Conservation (phyloP, 2,888 invertebrate genomes). For the Digitonthophagus gazella region DNA sequence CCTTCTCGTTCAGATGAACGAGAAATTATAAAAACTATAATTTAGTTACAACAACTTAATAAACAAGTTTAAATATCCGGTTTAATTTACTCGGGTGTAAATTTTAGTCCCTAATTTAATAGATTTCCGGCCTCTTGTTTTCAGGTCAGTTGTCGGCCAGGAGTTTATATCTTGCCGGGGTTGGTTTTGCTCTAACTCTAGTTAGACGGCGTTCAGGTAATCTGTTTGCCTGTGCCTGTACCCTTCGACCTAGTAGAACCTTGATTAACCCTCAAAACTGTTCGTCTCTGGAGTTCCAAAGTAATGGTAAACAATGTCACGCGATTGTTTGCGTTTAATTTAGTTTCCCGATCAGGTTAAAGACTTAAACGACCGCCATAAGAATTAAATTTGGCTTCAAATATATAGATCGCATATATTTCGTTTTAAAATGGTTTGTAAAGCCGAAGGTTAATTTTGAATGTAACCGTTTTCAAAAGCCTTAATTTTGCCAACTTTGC, state of each 20-base stretch:
- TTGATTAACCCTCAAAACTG: background rate
- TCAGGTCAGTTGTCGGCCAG: background rate
- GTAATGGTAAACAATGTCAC: background rate
- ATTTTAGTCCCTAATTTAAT: background rate
- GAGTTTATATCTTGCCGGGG: background rate
- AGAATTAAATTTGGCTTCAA: too few species aligned
- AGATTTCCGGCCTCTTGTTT: background rate
- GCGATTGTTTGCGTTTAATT: background rate
- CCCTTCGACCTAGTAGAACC: background rate
- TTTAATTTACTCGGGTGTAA: background rate
- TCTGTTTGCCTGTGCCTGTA: background rate
- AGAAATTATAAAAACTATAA: too few species aligned
- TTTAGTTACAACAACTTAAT: slow-evolving; percentile 17
- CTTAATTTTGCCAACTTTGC: background rate
- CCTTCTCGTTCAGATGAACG: too few species aligned
- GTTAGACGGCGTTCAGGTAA: background rate
- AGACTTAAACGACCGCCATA: background rate
- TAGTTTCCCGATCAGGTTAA: background rate
- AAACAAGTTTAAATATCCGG: background rate
- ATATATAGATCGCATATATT: slow-evolving; percentile 9
- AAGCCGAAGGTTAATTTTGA: background rate
- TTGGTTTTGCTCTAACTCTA: background rate
- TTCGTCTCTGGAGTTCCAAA: background rate
- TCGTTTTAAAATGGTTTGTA: background rate
- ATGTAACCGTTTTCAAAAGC: background rate